phyloP scores from a whole-genome alignment of 2,888 invertebrate species.

The Pogonocherus hispidulus region DNA sequence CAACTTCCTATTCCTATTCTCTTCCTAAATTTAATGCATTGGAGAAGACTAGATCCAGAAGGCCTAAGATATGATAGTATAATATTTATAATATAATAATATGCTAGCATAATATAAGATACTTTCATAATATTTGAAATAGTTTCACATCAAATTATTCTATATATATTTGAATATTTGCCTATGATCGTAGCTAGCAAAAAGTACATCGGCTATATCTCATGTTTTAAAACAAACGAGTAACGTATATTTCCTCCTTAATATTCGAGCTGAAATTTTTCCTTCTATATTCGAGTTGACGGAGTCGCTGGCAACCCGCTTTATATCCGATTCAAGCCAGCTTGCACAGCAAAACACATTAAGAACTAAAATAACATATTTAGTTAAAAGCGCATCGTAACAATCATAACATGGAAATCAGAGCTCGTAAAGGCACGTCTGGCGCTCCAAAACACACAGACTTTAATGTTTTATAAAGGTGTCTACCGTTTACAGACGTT shows the following conservation, averaged over 20 bases:
- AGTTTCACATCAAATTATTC: too few relatives aligned
- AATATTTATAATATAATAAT: too few relatives aligned
- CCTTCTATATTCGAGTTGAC: constrained; percentile 4
- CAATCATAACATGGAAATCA: constrained; percentile 54
- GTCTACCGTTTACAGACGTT: constrained; percentile 51
- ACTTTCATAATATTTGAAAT: too few relatives aligned
- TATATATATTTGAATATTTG: too few relatives aligned
- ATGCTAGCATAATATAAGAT: too few relatives aligned
- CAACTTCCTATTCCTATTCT: too few relatives aligned
- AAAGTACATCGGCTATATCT: too few relatives aligned
- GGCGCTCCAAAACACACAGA: constrained; percentile 37
- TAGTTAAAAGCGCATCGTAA: constrained; percentile 41
- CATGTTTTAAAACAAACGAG: too few relatives aligned
- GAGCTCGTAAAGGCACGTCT: constrained; percentile 50
- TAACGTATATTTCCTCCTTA: neutral
- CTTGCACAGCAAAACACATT: constrained; percentile 9
- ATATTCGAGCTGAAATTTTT: neutral
- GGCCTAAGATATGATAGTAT: too few relatives aligned
- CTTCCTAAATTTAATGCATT: too few relatives aligned
- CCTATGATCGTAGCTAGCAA: too few relatives aligned
- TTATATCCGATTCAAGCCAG: constrained; percentile 1
- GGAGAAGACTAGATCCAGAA: too few relatives aligned
- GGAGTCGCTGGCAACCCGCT: neutral
- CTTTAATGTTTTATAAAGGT: constrained; percentile 49
- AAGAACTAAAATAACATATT: constrained; percentile 17